Evolutionary conservation across 2,113 vertebrate genomes (phyloP).

Genomic region (Oncorhynchus masou): DNA sequence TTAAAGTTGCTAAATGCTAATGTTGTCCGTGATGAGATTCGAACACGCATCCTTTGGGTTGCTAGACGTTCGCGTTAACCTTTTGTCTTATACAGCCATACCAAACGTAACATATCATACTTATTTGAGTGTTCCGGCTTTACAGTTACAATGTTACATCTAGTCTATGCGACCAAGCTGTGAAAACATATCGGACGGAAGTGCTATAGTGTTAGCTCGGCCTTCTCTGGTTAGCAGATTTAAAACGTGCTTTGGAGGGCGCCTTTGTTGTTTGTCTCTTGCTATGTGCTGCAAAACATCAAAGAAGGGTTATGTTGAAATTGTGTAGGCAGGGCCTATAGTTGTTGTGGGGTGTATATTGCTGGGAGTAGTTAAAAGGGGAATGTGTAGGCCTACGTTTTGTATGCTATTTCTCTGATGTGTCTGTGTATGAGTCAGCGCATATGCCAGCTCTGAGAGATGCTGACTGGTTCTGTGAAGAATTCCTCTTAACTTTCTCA

Average conservation of each 20-base stretch:
- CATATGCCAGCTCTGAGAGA: constrained; percentile 16
- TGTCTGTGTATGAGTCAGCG: constrained; percentile 19
- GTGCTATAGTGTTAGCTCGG: not conserved
- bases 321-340: too few relatives aligned
- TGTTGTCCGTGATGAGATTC: too few relatives aligned
- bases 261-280: constrained; percentile 7
- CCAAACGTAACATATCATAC: too few relatives aligned
- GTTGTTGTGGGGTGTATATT: not conserved
- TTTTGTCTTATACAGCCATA: too few relatives aligned
- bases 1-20: too few relatives aligned
- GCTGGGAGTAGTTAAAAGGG: not conserved
- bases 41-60: too few relatives aligned
- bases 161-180: too few relatives aligned
- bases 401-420: not conserved
- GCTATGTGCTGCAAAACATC: constrained; percentile 18
- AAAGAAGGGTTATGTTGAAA: constrained; percentile 11
- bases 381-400: not conserved
- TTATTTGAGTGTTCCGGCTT: too few relatives aligned
- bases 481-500: constrained; percentile 55
- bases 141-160: too few relatives aligned
- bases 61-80: too few relatives aligned
- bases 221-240: not conserved
- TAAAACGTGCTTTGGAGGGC: not conserved
- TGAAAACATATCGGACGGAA: not conserved
- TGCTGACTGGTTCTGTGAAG: constrained; percentile 24